Percentiles rank a stretch among this genome's conserved stretches.
Conservation (phyloP, 2,113 vertebrate genomes). For the Scopus umbretta region DNA sequence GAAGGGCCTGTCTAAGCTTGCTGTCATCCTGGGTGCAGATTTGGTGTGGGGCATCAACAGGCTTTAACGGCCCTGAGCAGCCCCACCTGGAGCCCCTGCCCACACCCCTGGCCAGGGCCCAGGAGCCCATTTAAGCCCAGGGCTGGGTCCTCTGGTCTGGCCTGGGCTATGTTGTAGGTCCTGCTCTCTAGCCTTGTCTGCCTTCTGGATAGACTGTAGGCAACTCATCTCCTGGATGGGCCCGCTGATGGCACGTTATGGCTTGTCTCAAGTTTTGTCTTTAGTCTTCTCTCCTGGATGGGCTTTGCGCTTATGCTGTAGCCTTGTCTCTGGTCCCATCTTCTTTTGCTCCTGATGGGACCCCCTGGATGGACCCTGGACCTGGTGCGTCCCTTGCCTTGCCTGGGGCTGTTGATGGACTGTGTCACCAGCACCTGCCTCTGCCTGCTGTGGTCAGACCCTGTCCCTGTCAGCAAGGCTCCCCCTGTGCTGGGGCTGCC, state of each 20-base stretch:
- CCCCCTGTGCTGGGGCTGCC: background rate
- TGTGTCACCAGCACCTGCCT: background rate
- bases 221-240: too few species aligned
- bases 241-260: accelerated
- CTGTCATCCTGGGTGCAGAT: background rate
- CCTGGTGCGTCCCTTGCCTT: background rate
- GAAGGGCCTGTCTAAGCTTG: background rate
- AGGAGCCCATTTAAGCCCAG: background rate
- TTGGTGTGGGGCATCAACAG: too few species aligned
- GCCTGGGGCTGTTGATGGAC: background rate
- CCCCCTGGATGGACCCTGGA: too few species aligned
- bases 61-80: background rate
- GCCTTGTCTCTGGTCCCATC: background rate
- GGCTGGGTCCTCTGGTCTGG: accelerated
- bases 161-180: accelerated
- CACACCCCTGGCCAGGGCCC: background rate
- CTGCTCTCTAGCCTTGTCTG: too few species aligned
- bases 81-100: background rate
- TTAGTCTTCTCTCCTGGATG: background rate
- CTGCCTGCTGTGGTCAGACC: background rate
- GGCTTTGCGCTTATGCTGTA: background rate
- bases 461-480: too few species aligned
- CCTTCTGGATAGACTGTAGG: too few species aligned
- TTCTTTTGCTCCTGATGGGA: background rate
- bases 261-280: too few species aligned